A percentile compares a stretch with the other conserved stretches of the same genome.
phyloP scores from a whole-genome alignment of 2,113 vertebrate genomes.

The Aplodontia rufa region DNA sequence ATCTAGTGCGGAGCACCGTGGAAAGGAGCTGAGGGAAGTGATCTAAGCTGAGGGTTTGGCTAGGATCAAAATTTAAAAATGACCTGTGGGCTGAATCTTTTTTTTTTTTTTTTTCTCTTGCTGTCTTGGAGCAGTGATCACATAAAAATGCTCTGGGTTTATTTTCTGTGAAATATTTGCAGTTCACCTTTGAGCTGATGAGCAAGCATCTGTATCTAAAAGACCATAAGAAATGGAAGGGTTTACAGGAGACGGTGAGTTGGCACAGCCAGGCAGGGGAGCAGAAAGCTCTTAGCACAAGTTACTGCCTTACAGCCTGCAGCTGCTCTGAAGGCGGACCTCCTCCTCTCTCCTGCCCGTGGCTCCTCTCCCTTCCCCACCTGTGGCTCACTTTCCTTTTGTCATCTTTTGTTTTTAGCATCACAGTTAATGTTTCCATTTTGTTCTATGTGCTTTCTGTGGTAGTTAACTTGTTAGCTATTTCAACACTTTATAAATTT shows the following conservation, averaged over 20 bases:
- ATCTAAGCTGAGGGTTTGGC: background rate
- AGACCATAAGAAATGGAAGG: background rate
- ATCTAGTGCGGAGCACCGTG: background rate
- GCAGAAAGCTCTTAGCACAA: conserved; percentile 16
- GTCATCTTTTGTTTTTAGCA: background rate
- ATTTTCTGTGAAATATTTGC: conserved; percentile 60
- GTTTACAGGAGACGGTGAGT: background rate
- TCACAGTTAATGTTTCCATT: background rate
- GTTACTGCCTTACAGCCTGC: conserved; percentile 21
- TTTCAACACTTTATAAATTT: conserved; percentile 68
- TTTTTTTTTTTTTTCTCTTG: conserved; percentile 10
- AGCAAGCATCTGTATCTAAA: background rate
- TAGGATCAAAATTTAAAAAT: conserved; percentile 38
- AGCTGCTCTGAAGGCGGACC: background rate
- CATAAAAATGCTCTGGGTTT: conserved; percentile 48
- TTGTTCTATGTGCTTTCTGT: conserved; percentile 24
- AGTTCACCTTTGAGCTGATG: conserved; percentile 46
- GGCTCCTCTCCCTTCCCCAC: background rate
- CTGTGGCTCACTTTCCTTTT: background rate
- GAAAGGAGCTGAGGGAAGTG: background rate
- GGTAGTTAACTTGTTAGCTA: conserved; percentile 66
- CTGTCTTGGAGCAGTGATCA: background rate
- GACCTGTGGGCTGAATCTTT: background rate
- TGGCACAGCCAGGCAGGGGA: background rate
- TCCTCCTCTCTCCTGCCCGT: background rate